phyloP scores from a whole-genome alignment of 2,888 invertebrate species.

The Petrolisthes cinctipes region DNA sequence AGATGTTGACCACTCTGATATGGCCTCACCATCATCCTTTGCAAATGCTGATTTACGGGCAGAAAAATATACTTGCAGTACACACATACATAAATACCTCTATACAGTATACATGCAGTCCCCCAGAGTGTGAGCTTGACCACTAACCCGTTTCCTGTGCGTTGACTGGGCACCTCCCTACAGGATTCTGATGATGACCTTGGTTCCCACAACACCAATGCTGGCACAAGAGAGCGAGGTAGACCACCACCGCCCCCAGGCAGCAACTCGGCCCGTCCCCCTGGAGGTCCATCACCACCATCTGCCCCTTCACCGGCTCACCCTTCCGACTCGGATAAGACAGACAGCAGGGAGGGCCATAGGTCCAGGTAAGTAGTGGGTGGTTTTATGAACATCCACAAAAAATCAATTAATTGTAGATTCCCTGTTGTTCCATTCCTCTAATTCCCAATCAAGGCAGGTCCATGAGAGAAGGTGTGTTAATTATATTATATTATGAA shows the following conservation, averaged over 20 bases:
- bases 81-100: conserved; percentile 12
- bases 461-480: too few relatives aligned
- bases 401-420: too few relatives aligned
- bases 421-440: too few relatives aligned
- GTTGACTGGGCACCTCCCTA: conserved; percentile 60
- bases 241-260: not conserved
- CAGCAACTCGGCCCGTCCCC: not conserved
- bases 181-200: conserved; percentile 61
- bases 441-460: too few relatives aligned
- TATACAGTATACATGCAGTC: conserved; percentile 10
- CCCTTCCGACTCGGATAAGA: conserved; percentile 16
- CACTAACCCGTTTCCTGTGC: conserved; percentile 47
- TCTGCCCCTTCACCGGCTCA: not conserved
- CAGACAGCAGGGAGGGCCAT: conserved; percentile 39
- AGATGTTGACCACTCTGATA: too few relatives aligned
- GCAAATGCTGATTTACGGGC: not conserved
- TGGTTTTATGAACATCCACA: not conserved
- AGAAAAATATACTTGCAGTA: not conserved
- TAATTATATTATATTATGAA: too few relatives aligned
- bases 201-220: conserved; percentile 14
- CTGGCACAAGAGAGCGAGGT: conserved; percentile 17
- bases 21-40: not conserved
- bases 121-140: conserved; percentile 23
- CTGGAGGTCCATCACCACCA: conserved; percentile 17
- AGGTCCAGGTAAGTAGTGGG: conserved; percentile 36